phyloP scores from a whole-genome alignment of 2,888 invertebrate genomes.

The Scrobipalpa atriplicella region DNA sequence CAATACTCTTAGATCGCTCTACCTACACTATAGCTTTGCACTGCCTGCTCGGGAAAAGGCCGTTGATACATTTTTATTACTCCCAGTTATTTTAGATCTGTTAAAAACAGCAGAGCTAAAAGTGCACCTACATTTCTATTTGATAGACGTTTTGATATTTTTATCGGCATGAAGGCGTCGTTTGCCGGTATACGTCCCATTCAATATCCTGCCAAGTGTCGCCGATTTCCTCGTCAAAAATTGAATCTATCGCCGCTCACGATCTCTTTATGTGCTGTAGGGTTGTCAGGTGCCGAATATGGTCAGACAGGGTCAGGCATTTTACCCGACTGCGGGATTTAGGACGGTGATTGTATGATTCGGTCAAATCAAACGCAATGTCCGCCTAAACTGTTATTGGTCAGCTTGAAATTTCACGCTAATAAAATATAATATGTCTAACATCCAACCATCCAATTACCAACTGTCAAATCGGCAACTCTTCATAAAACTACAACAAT shows the following conservation, averaged over 20 bases:
- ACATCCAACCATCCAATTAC: too few relatives aligned
- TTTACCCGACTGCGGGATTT: background rate
- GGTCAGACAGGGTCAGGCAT: background rate
- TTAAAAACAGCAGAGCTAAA: background rate
- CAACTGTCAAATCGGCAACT: too few relatives aligned
- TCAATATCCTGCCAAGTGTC: slow-evolving; percentile 31
- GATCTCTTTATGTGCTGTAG: slow-evolving; percentile 30
- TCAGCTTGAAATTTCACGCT: too few relatives aligned
- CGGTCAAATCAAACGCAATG: too few relatives aligned
- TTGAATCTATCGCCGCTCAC: slow-evolving; percentile 27
- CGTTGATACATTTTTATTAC: too few relatives aligned
- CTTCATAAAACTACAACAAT: too few relatives aligned
- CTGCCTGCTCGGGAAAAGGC: too few relatives aligned
- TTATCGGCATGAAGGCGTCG: slow-evolving; percentile 1
- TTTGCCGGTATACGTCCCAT: slow-evolving; percentile 24
- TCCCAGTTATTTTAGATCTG: background rate
- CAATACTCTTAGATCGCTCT: too few relatives aligned
- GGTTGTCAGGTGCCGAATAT: background rate
- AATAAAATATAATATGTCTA: too few relatives aligned
- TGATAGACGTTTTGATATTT: slow-evolving; percentile 8
- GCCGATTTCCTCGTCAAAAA: slow-evolving; percentile 30
- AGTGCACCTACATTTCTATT: slow-evolving; percentile 1
- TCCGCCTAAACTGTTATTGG: too few relatives aligned
- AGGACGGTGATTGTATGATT: too few relatives aligned
- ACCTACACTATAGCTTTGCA: too few relatives aligned